Conservation (phyloP, 2,888 invertebrate species). For the Mythimna vitellina region DNA sequence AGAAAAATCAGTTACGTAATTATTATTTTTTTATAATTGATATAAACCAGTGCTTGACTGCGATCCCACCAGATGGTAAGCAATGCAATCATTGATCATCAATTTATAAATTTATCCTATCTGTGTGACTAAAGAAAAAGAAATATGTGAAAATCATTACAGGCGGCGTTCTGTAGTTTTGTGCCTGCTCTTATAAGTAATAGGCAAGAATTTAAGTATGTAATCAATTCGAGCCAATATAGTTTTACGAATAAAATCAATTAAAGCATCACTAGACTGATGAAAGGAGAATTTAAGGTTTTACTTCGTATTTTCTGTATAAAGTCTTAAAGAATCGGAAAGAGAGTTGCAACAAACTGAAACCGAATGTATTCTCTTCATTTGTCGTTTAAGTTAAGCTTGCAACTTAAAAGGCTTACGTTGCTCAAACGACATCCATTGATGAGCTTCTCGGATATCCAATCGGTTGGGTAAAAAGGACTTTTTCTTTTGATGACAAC, state of each 20-base stretch:
- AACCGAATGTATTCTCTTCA: constrained; percentile 13
- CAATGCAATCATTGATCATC: too few relatives aligned
- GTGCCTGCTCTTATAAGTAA: not conserved
- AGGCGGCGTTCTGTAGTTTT: not conserved
- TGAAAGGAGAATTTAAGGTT: not conserved
- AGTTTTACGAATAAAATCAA: too few relatives aligned
- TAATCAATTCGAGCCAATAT: too few relatives aligned
- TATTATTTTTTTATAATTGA: too few relatives aligned
- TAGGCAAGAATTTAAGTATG: too few relatives aligned
- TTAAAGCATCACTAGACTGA: too few relatives aligned
- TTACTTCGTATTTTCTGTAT: not conserved
- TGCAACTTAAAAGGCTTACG: constrained; percentile 28
- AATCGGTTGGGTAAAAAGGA: not conserved
- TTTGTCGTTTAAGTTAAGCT: constrained; percentile 15
- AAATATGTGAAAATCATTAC: not conserved
- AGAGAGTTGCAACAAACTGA: not conserved
- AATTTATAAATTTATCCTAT: too few relatives aligned
- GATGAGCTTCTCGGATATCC: constrained; percentile 29
- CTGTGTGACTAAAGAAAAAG: too few relatives aligned
- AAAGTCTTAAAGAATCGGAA: not conserved
- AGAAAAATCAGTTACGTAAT: too few relatives aligned
- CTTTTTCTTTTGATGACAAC: not conserved
- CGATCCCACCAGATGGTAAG: too few relatives aligned
- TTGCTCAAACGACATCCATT: constrained; percentile 30
- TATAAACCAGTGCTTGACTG: too few relatives aligned